Conservation (phyloP, 1,140 invertebrate genomes). For the Heliothis virescens region DNA sequence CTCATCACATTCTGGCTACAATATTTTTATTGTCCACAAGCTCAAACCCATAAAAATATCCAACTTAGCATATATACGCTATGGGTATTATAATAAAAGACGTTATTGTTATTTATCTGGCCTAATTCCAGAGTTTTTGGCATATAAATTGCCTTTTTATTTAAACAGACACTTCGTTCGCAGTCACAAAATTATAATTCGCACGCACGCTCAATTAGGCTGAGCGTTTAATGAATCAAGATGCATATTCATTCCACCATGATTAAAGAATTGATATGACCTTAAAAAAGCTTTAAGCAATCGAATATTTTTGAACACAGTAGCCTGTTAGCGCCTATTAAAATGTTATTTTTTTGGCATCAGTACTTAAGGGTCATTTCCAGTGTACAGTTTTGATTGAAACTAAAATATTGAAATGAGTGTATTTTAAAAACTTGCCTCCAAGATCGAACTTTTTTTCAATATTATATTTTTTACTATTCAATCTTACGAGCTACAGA, state of each 20-base stretch:
- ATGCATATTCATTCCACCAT: constrained; percentile 15
- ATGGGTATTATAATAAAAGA: constrained; percentile 56
- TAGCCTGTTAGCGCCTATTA: background rate
- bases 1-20: constrained; percentile 61
- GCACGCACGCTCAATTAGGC: constrained; percentile 45
- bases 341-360: constrained; percentile 6
- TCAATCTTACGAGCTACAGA: background rate
- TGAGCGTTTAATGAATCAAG: constrained; percentile 8
- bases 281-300: constrained; percentile 14
- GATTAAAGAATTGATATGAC: constrained; percentile 27
- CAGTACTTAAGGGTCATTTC: background rate
- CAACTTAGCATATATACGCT: constrained; percentile 64
- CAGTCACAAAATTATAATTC: constrained; percentile 35
- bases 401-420: background rate
- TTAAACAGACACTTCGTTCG: constrained; percentile 32
- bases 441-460: no score
- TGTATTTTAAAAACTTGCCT: background rate
- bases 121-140: constrained; percentile 45
- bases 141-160: constrained; percentile 45
- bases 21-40: constrained; percentile 69
- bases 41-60: constrained; percentile 74
- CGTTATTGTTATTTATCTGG: constrained; percentile 55
- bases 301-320: background rate
- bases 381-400: background rate
- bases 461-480: no score